Evolutionary conservation across 2,888 invertebrate genomes (phyloP).

Genomic region (Amphiduros pacificus): DNA sequence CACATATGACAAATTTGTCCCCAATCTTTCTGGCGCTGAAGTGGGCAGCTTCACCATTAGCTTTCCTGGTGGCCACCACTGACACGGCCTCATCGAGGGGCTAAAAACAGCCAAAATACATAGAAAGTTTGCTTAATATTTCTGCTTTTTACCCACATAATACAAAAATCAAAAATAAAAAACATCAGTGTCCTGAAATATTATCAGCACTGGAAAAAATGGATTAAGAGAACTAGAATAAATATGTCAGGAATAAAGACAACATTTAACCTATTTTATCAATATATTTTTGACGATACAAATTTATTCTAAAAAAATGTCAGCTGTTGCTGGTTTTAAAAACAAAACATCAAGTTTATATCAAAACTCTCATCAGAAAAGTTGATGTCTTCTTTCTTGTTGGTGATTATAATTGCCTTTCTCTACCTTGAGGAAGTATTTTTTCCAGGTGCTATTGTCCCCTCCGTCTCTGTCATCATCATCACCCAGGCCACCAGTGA

Average conservation of each 20-base stretch:
- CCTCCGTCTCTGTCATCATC: conserved; percentile 59
- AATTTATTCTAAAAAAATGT: too few relatives aligned
- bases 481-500: conserved; percentile 62
- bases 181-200: too few relatives aligned
- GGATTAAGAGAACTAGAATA: background rate
- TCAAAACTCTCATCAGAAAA: too few relatives aligned
- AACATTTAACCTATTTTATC: background rate
- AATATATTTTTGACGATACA: too few relatives aligned
- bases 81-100: conserved; percentile 40
- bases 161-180: background rate
- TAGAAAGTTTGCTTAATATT: too few relatives aligned
- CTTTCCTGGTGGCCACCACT: conserved; percentile 53
- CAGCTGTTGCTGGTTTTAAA: too few relatives aligned
- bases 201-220: background rate
- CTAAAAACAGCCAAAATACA: conserved; percentile 37
- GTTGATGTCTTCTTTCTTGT: too few relatives aligned
- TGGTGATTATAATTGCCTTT: too few relatives aligned
- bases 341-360: too few relatives aligned
- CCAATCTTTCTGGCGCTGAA: conserved; percentile 54
- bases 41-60: conserved; percentile 62
- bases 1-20: conserved; percentile 50
- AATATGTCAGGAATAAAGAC: background rate
- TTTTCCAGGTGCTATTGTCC: conserved; percentile 56
- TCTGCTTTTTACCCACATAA: too few relatives aligned
- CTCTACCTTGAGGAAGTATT: conserved; percentile 58